phyloP scores from a whole-genome alignment of 2,888 invertebrate genomes.

The Griposia aprilina region DNA sequence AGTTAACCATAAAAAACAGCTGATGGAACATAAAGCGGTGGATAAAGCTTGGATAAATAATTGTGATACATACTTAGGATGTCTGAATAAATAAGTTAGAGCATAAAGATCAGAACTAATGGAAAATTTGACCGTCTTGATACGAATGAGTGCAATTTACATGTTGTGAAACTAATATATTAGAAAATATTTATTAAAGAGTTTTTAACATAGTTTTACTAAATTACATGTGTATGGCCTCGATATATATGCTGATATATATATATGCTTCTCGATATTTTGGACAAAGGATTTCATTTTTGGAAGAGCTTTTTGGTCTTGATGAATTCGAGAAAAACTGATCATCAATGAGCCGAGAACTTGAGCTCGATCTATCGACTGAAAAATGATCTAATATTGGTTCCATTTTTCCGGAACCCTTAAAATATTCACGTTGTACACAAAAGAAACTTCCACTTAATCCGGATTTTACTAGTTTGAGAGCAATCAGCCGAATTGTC shows the following conservation, averaged over 20 bases:
- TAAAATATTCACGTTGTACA: not conserved
- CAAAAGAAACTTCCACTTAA: constrained; percentile 8
- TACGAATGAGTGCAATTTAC: not conserved
- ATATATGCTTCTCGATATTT: not conserved
- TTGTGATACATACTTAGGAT: constrained; percentile 36
- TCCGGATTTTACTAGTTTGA: constrained; percentile 28
- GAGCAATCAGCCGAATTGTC: constrained; percentile 29
- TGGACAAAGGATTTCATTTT: not conserved
- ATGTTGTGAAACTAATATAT: not conserved
- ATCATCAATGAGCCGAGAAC: not conserved
- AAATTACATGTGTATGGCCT: too few relatives aligned
- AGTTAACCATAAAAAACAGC: constrained; percentile 39
- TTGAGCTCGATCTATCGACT: not conserved
- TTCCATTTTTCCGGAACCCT: not conserved
- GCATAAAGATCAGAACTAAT: not conserved
- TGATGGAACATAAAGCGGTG: constrained; percentile 43
- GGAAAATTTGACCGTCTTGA: not conserved
- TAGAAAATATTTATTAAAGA: not conserved
- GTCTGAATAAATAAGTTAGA: constrained; percentile 18
- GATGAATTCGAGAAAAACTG: not conserved
- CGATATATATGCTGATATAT: too few relatives aligned
- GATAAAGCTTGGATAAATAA: constrained; percentile 35
- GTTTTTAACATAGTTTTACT: not conserved
- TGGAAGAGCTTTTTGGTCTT: not conserved
- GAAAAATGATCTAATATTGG: not conserved